Evolutionary conservation across 2,797 vertebrate species (phyloP), one percentile per base, ranked within the genome.

Genomic region (Epinephelus awoara): DNA sequence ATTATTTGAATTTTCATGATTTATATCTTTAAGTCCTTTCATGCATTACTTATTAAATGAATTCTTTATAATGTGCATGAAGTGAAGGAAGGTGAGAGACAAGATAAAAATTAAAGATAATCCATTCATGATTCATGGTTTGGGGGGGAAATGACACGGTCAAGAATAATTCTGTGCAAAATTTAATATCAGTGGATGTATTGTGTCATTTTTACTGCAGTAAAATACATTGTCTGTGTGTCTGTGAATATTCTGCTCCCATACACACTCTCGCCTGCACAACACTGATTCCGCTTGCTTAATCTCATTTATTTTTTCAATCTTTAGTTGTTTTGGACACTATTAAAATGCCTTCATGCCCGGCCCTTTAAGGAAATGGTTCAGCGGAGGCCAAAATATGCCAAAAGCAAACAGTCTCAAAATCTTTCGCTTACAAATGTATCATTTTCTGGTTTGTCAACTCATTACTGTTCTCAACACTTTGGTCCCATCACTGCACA

Each of bases 251-350:
- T 68, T 42, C 25, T 64, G 27, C 80, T 50, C 34, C 29, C 14
- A 67, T 75, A 27, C 38, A 82, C 23, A 69, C 12, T 81, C 64
- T 65, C 55, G 79, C 74, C 72, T 64, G 64, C 82, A 73, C 27
- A 69, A 69, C 50, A 77, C 46, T 56, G 47, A 77, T 88, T 82
- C 42, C 9, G 44, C 55, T 67, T 69, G 55, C 54, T 82, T 75
- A 71, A 83, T 73, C 64, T 44, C 12, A 19, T 75, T 64, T 51
- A 14, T 66, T 69, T 77, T 46, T 56, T 14, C 61, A 44, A 55
- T 55, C 40, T 58, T 68, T 65, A 54, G 77, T 77, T 78, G 47
- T 74, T 80, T 62, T 73, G 71, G 61, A 67, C 56, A 44, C 25
- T 62, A 19, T 47, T 61, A 72, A 42, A 61, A 55, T n/a, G 38